Conservation (phyloP, 2,113 vertebrate species). For the Carassius carassius region DNA sequence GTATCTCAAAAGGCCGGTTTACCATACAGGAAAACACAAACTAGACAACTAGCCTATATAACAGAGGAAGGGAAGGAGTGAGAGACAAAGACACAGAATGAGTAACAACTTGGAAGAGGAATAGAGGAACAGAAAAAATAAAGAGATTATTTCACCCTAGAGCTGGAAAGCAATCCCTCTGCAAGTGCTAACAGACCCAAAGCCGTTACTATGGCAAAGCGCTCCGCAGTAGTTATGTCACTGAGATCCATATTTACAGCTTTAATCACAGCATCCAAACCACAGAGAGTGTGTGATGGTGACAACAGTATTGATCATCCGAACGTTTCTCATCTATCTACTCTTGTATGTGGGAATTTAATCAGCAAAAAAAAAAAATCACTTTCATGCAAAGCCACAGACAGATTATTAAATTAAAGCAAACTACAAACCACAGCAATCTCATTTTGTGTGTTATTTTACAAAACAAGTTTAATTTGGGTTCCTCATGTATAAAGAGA, state of each 20-base stretch:
- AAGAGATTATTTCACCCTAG: conserved; percentile 9
- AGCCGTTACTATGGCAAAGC: conserved; percentile 40
- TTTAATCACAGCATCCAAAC: conserved; percentile 14
- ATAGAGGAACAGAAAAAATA: neutral
- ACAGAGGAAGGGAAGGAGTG: neutral
- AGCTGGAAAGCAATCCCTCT: neutral
- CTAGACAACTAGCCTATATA: conserved; percentile 14
- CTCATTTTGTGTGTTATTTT: neutral
- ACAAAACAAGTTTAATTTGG: neutral
- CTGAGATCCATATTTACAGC: conserved; percentile 24
- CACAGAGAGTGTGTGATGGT: neutral
- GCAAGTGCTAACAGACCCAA: neutral
- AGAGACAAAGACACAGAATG: conserved; percentile 15
- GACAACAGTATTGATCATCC: conserved; percentile 15
- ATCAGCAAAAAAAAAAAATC: neutral
- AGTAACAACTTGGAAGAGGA: neutral
- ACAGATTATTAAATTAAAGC: neutral
- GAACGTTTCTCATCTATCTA: neutral
- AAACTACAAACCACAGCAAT: neutral
- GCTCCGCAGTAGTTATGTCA: conserved; percentile 9
- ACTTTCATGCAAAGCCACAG: neutral
- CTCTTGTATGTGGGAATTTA: neutral
- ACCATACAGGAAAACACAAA: conserved; percentile 20
- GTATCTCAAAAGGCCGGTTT: neutral
- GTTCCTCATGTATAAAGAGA: neutral